Percentiles rank a stretch among this genome's conserved stretches.
phyloP scores from a whole-genome alignment of 2,888 invertebrate genomes.

The Cheilosia scutellata region DNA sequence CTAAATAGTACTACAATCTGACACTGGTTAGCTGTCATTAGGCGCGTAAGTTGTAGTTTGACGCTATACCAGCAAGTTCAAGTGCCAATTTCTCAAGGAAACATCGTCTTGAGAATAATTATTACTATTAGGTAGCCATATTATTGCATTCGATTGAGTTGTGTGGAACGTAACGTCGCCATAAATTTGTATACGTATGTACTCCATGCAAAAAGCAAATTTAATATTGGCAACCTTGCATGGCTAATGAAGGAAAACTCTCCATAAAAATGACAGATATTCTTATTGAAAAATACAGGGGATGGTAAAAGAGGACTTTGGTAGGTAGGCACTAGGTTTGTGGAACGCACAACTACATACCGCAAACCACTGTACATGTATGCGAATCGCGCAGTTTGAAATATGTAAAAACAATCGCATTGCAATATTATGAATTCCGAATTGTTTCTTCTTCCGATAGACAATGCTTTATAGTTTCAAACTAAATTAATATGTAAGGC shows the following conservation, averaged over 20 bases:
- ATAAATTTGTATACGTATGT: not conserved
- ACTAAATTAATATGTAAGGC: no score
- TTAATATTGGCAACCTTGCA: slow-evolving; percentile 31
- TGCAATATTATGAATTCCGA: not conserved
- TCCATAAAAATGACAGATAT: slow-evolving; percentile 9
- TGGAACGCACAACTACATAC: no score
- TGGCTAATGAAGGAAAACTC: no score
- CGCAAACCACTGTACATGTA: slow-evolving; percentile 4
- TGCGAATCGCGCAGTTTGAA: not conserved
- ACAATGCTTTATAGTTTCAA: not conserved
- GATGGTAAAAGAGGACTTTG: no score
- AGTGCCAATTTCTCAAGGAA: slow-evolving; percentile 70
- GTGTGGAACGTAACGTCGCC: slow-evolving; percentile 9
- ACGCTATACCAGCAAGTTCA: slow-evolving; percentile 53
- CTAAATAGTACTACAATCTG: not conserved
- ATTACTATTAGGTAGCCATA: slow-evolving; percentile 8
- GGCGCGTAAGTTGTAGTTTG: slow-evolving; percentile 5
- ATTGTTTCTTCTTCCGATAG: not conserved
- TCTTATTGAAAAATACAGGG: no score
- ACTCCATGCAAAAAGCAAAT: slow-evolving; percentile 2
- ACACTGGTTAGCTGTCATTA: slow-evolving; percentile 27
- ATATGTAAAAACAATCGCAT: not conserved
- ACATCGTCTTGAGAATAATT: slow-evolving; percentile 71
- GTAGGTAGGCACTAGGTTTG: no score
- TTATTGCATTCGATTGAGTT: slow-evolving; percentile 24